Evolutionary conservation across 2,888 invertebrate genomes (phyloP), one percentile per base, ranked within the genome.

Genomic region (Chalcosyrphus nemorum): DNA sequence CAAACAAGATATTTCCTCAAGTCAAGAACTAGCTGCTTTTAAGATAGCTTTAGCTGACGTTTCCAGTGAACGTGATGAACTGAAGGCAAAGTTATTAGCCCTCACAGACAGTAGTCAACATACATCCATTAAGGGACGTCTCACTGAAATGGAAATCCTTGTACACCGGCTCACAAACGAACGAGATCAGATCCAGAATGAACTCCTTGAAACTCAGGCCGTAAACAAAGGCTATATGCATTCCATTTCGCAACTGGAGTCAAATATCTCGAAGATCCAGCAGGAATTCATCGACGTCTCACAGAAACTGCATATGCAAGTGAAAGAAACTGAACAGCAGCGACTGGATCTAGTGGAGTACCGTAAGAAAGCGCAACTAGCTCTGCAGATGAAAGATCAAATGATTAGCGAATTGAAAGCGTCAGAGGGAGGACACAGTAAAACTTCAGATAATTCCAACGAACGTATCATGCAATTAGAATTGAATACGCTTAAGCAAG

Each of bases 361-460:
- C 90, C 94, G 95, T 87, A 93, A 94, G n/a, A 95, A 96, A 88
- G 96, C 96, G 0, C 94, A 95, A 87, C 93, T 94, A 86, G 95
- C 96, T 77, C 91, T 97, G 6, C 95, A 94, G 89, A 94, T 95
- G 82, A 96, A 96, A 88, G 96, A 97, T 88, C 93, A 94, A 86
- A 90, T 96, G 24, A 95, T 96, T 72, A 91, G 93, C 5, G 93
- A 94, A 87, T 90, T 95, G 35, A 93, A 93, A 81, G 87, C 89
- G 2, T 88, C 87, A 1, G 75, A 65, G 86, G 24, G 57, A 56
- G 77, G 21, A 63, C 86, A 21, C 72, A 43, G 3, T 0, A 47
- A 50, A 1, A 2, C 29, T 17, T 11, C 65, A 2, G 77, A 81
- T 47, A 85, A 86, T 59, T 86, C 71, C 54, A 84, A 81, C 35